These are phyloP conservation scores for Drosophila malerkotliana DNA, from an alignment of 1,140 invertebrate genomes.

Conservation along the genomic window DNA sequence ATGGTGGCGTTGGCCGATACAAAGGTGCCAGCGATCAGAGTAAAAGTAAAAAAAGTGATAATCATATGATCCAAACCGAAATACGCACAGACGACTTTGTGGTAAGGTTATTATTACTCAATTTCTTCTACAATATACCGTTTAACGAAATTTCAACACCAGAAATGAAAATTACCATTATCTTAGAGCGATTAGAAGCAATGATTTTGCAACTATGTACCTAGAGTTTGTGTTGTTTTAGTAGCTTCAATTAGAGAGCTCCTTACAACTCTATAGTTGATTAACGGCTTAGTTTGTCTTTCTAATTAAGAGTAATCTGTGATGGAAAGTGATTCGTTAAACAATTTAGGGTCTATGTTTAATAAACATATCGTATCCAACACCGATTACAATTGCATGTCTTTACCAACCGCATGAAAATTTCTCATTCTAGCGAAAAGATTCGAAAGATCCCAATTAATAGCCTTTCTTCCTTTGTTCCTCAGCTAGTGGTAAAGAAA, in stretches of 20 bases:
- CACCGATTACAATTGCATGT: slow-evolving; percentile 27
- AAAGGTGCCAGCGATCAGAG: slow-evolving; percentile 60
- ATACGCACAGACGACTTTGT: slow-evolving; percentile 84
- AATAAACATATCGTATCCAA: not conserved
- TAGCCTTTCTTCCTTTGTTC: slow-evolving; percentile 14
- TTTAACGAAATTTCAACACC: slow-evolving; percentile 56
- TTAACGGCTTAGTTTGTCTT: slow-evolving; percentile 4
- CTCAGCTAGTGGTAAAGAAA: slow-evolving; percentile 86
- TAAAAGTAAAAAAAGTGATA: slow-evolving; percentile 84
- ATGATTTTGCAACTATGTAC: not conserved
- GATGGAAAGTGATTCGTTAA: slow-evolving; percentile 7
- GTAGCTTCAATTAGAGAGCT: not conserved
- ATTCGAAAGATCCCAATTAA: slow-evolving; percentile 18
- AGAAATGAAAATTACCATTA: slow-evolving; percentile 41
- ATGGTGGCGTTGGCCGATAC: slow-evolving; percentile 26
- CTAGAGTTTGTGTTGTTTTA: slow-evolving; percentile 22
- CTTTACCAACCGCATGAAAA: slow-evolving; percentile 12
- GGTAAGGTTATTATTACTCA: slow-evolving; percentile 84
- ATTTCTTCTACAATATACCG: slow-evolving; percentile 67
- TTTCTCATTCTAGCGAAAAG: not conserved
- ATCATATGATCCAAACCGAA: slow-evolving; percentile 84
- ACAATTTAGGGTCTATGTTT: not conserved
- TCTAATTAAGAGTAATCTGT: slow-evolving; percentile 6
- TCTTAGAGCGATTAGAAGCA: slow-evolving; percentile 23
- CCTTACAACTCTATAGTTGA: not conserved